Evolutionary conservation across 2,113 vertebrate genomes (phyloP).

Genomic region (Tangachromis dhanisi): DNA sequence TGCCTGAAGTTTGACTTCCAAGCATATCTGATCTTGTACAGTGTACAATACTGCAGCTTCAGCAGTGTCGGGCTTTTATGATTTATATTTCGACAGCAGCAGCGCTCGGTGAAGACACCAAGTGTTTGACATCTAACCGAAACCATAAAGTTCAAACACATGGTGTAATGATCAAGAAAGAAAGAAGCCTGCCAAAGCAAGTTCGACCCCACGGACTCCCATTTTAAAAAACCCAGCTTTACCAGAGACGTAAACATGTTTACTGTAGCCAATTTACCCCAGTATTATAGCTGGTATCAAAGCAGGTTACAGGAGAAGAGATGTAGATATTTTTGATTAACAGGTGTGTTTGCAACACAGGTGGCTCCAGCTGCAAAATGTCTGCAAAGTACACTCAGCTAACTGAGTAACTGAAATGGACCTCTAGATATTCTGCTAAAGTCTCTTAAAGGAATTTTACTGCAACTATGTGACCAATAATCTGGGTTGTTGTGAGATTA

Average conservation of each 20-base stretch:
- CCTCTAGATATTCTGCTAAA: not conserved
- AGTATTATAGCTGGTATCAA: not conserved
- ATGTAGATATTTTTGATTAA: not conserved
- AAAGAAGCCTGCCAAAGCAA: not conserved
- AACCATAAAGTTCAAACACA: not conserved
- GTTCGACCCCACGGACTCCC: not conserved
- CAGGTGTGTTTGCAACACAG: accelerated
- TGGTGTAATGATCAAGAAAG: not conserved
- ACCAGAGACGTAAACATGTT: not conserved
- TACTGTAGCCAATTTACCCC: accelerated
- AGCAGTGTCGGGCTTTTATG: accelerated
- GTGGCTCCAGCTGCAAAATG: not conserved
- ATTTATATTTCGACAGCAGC: not conserved
- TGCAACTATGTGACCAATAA: not conserved
- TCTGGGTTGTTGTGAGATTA: not conserved
- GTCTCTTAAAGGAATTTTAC: not conserved
- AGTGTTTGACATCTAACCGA: not conserved
- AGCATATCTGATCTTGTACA: not conserved
- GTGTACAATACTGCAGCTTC: not conserved
- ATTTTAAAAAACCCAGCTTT: accelerated
- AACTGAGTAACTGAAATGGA: not conserved
- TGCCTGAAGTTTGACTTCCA: not conserved
- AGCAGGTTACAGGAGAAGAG: not conserved
- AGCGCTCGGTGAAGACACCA: not conserved
- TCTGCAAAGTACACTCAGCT: not conserved